Evolutionary conservation across 2,113 vertebrate species (phyloP), one percentile per base, ranked within the genome.

Genomic region (Pluvialis apricaria): DNA sequence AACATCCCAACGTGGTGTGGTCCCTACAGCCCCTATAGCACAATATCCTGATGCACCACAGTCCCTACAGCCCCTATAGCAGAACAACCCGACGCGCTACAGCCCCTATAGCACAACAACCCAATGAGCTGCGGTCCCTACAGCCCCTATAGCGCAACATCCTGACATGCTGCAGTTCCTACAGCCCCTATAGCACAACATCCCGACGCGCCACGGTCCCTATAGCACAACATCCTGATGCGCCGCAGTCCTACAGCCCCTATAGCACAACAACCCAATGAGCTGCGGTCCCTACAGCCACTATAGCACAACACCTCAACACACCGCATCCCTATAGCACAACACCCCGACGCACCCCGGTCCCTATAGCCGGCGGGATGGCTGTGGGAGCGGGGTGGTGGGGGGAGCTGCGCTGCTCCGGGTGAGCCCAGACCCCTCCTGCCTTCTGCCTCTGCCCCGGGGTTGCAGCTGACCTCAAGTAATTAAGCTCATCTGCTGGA

Each of bases 51-150:
- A 47, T 4, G 8, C 32, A 47, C 25, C 7, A 1, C 2, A 0
- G 34, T 3, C 40, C 55, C 31, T 26, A n/a, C 5, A 1, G 38
- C 68, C 49, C 40, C 62, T 25, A 31, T 4, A 19, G 38, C 40
- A 22, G 29, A 66, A 26, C 71, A 15, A 38, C 15, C 47, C 28
- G 6, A 47, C 5, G 8, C 32, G 40, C 25, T 6, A 1, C 2
- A 0, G 34, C 2, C 40, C 55, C 31, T 26, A n/a, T 6, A 1
- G 38, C 68, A n/a, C n/a, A n/a, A n/a, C n/a, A n/a, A n/a, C n/a
- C n/a, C n/a, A n/a, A n/a, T n/a, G n/a, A n/a, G n/a, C n/a, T n/a
- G n/a, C n/a, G n/a, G n/a, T n/a, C n/a, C n/a, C n/a, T n/a, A n/a
- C n/a, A n/a, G n/a, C n/a, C n/a, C n/a, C n/a, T n/a, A n/a, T n/a